Evolutionary conservation across 30 jellyfish, hydroid and myxozoan genomes (phyloP).

Genomic region (Chrysaora quinquecirrha): DNA sequence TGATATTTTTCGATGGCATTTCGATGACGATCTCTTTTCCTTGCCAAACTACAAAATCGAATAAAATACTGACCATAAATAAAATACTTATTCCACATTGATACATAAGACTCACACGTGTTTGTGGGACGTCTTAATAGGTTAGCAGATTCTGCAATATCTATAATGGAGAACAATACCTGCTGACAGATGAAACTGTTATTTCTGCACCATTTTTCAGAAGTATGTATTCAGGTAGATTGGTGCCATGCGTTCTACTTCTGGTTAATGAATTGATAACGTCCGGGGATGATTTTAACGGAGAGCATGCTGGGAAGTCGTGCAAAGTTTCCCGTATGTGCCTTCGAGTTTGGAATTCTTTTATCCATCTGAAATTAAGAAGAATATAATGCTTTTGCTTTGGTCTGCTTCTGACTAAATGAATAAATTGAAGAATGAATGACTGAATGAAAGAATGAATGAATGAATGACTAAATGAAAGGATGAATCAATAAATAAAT

Average conservation of each 20-base stretch:
- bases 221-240: conserved; percentile 44
- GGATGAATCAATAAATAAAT: too few species aligned
- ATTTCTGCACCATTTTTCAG: conserved; percentile 36
- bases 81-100: too few species aligned
- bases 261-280: conserved; percentile 25
- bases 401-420: too few species aligned
- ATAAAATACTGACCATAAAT: neutral
- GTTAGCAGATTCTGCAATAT: too few species aligned
- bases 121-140: too few species aligned
- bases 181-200: conserved; percentile 58
- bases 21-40: conserved; percentile 54
- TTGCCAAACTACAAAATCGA: conserved; percentile 15
- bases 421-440: too few species aligned
- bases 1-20: conserved; percentile 51
- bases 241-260: conserved; percentile 27
- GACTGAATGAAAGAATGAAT: too few species aligned
- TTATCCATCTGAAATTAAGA: conserved; percentile 56
- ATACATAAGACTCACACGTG: too few species aligned
- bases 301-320: conserved; percentile 76
- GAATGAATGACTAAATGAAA: too few species aligned
- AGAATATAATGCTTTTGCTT: too few species aligned
- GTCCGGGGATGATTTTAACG: conserved; percentile 54
- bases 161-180: too few species aligned
- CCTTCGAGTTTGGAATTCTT: conserved; percentile 37
- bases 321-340: conserved; percentile 65